Evolutionary conservation across 2,113 vertebrate species (phyloP), one percentile per base, ranked within the genome.

Genomic region (Cololabis saira): DNA sequence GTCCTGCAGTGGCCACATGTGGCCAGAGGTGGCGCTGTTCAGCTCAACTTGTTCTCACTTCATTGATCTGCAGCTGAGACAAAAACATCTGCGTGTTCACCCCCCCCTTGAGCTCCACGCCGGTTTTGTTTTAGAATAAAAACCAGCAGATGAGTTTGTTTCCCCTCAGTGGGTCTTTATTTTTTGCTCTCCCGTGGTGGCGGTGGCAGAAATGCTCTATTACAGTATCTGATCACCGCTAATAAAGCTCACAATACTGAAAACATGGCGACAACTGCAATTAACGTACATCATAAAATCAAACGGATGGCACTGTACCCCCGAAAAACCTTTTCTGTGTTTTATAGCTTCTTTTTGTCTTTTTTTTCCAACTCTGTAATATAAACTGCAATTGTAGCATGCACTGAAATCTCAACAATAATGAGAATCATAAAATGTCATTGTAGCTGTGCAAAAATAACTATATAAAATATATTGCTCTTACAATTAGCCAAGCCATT

Each of bases 361-460:
- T 27, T 27, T 78, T 78, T 78, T 80, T 72, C 82, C 56, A 24
- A 78, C 74, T 90, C 78, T 87, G 86, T 82, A 80, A 90, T 90
- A 92, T 84, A 92, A 93, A 93, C 80, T 82, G 88, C 87, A 90
- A 87, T 85, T 81, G 85, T 90, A 85, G 86, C 92, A 89, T 92
- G 90, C 91, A 80, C 80, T 86, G 87, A 81, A 74, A 86, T 62
- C 86, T 78, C 80, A 85, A 87, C 64, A 78, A 75, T 66, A 80
- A 65, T 76, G 80, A 82, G 80, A 90, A 86, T 92, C 84, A 78
- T 86, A 90, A 92, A 92, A 92, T 86, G 88, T 87, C 80, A 90
- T 90, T 86, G 80, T 91, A 93, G 92, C 95, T 97, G 96, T 98
- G 96, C 96, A 98, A 97, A 94, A 94, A 97, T 95, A 97, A 95